A percentile compares a stretch with the other conserved stretches of the same genome.
Conservation (phyloP, 2,113 vertebrate genomes). For the Glaucomys volans region DNA sequence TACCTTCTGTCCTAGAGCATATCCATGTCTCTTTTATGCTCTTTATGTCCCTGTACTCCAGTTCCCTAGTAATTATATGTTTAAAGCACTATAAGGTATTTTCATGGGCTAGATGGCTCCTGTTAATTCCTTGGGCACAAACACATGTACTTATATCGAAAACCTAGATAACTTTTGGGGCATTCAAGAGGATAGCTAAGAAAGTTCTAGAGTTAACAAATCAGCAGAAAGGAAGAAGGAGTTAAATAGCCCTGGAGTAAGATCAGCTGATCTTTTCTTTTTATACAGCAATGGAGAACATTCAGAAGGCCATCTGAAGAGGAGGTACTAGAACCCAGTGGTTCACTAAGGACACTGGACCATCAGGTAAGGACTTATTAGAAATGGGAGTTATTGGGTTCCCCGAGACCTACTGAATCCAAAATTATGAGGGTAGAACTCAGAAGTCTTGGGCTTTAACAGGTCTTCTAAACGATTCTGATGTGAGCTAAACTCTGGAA, state of each 20-base stretch:
- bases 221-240: slow-evolving; percentile 14
- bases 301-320: not conserved
- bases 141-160: not conserved
- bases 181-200: slow-evolving; percentile 6
- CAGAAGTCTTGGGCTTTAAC: not conserved
- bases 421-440: not conserved
- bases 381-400: slow-evolving; percentile 2
- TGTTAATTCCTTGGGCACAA: slow-evolving; percentile 14
- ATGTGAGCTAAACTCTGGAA: slow-evolving; percentile 34
- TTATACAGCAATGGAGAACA: not conserved
- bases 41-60: not conserved
- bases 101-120: not conserved
- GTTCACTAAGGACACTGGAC: not conserved
- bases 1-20: not conserved
- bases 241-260: not conserved
- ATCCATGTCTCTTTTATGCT: not conserved
- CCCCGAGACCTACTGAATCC: not conserved
- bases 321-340: not conserved
- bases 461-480: slow-evolving; percentile 3
- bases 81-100: not conserved
- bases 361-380: not conserved
- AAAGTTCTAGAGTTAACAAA: not conserved
- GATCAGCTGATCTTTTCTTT: not conserved
- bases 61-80: not conserved
- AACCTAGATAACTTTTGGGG: not conserved